These are phyloP conservation scores for Temnothorax curvispinosus DNA, from an alignment of 1,140 invertebrate species.

Conservation along the genomic window DNA sequence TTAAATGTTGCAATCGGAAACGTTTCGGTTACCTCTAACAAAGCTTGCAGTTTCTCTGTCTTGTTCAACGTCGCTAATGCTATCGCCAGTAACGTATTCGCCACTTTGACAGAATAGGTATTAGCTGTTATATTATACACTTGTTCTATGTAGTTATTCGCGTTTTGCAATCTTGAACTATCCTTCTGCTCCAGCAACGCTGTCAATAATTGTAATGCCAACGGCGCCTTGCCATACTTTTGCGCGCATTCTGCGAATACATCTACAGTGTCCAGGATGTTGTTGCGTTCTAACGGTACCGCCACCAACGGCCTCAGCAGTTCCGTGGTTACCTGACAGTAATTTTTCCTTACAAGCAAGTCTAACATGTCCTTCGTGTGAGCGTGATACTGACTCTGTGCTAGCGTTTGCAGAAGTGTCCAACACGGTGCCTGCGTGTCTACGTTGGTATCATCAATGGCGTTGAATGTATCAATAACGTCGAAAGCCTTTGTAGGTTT, in stretches of 20 bases:
- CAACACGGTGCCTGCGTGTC: slow-evolving; percentile 84
- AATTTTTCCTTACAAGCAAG: slow-evolving; percentile 82
- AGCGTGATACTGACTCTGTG: slow-evolving; percentile 75
- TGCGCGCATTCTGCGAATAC: slow-evolving; percentile 81
- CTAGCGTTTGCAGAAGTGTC: slow-evolving; percentile 84
- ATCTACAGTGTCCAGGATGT: slow-evolving; percentile 84
- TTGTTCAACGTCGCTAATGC: slow-evolving; percentile 52
- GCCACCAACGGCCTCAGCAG: slow-evolving; percentile 86
- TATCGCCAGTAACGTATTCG: slow-evolving; percentile 80
- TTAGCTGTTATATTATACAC: slow-evolving; percentile 80
- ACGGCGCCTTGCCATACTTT: slow-evolving; percentile 85
- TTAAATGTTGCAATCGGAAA: background rate
- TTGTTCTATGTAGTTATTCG: slow-evolving; percentile 78
- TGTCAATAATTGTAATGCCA: slow-evolving; percentile 86
- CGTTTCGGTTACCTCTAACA: slow-evolving; percentile 63
- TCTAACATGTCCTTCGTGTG: slow-evolving; percentile 83
- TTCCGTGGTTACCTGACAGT: slow-evolving; percentile 84
- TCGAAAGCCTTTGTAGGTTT: slow-evolving; percentile 83
- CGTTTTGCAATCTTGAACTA: slow-evolving; percentile 67
- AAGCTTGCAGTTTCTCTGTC: slow-evolving; percentile 39
- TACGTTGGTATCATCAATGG: slow-evolving; percentile 73
- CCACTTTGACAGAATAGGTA: slow-evolving; percentile 80
- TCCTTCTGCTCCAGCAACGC: slow-evolving; percentile 79
- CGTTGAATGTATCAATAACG: slow-evolving; percentile 81
- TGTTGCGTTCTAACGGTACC: slow-evolving; percentile 84